Percentiles rank a stretch among this genome's conserved stretches.
Conservation (phyloP, 2,797 vertebrate species). For the Liparis tanakae region DNA sequence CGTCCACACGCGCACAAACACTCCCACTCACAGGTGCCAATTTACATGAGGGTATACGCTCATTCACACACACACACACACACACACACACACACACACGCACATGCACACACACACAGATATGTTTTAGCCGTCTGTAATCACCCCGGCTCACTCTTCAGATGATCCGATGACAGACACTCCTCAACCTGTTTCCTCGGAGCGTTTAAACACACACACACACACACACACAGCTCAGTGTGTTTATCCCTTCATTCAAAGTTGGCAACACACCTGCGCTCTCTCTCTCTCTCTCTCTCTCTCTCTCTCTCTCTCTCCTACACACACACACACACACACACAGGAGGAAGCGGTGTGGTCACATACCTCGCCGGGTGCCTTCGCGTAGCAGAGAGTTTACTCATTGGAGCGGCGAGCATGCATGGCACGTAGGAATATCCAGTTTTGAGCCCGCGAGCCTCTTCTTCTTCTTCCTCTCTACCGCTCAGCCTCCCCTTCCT, state of each 20-base stretch:
- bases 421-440: constrained; percentile 80
- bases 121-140: constrained; percentile 30
- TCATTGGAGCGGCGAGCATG: constrained; percentile 79
- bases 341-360: constrained; percentile 68
- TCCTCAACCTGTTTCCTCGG: constrained; percentile 32
- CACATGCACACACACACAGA: constrained; percentile 32
- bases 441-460: constrained; percentile 77
- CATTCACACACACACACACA: constrained; percentile 36
- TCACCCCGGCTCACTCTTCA: constrained; percentile 34
- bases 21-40: constrained; percentile 62
- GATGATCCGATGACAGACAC: constrained; percentile 36
- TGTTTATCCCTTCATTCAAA: constrained; percentile 63
- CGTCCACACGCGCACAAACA: constrained; percentile 53
- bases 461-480: constrained; percentile 73
- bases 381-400: constrained; percentile 75
- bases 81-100: constrained; percentile 16
- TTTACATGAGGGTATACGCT: constrained; percentile 51
- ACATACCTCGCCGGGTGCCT: constrained; percentile 83
- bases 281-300: constrained; percentile 6
- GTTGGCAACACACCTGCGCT: constrained; percentile 62
- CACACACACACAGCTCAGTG: constrained; percentile 13
- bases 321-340: constrained; percentile 36
- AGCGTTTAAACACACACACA: constrained; percentile 16
- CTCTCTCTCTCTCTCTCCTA: too few species aligned
- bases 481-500: constrained; percentile 75